Percentiles rank a stretch among this genome's conserved stretches.
Evolutionary conservation across 2,113 vertebrate species (phyloP).

Genomic region (Sander lucioperca): DNA sequence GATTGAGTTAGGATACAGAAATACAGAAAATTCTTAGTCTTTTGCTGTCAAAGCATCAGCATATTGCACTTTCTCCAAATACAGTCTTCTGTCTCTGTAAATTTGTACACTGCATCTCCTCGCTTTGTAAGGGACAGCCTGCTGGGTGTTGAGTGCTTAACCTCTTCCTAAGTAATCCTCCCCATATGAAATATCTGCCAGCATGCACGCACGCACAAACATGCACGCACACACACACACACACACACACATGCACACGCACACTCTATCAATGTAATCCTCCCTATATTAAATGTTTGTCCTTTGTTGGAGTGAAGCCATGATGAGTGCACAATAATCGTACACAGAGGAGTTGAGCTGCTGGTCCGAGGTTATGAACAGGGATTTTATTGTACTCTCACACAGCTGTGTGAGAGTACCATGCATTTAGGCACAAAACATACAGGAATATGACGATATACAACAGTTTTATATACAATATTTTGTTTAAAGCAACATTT

Average conservation of each 20-base stretch:
- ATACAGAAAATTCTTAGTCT: neutral
- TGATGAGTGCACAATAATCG: conserved; percentile 48
- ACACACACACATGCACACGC: conserved; percentile 23
- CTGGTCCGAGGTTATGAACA: conserved; percentile 36
- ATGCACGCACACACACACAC: neutral
- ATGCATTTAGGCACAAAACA: neutral
- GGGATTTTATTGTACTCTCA: conserved; percentile 36
- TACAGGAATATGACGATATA: neutral
- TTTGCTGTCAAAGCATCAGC: conserved; percentile 1
- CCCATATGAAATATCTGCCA: conserved; percentile 68
- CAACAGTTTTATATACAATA: neutral
- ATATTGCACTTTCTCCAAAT: conserved; percentile 4
- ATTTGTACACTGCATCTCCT: conserved; percentile 37
- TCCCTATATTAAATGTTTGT: conserved; percentile 76
- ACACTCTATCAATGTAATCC: conserved; percentile 69
- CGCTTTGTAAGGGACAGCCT: conserved; percentile 36
- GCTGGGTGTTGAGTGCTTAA: conserved; percentile 57
- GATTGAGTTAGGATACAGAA: conserved; percentile 2
- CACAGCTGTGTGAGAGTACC: conserved; percentile 5
- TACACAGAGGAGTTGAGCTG: conserved; percentile 40
- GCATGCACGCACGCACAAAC: neutral
- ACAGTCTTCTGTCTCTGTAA: conserved; percentile 33
- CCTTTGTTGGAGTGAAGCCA: conserved; percentile 43
- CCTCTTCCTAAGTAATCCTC: conserved; percentile 62
- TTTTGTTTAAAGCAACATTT: conserved; percentile 17